Conservation (phyloP, 1,140 invertebrate genomes). For the Anastrepha obliqua region DNA sequence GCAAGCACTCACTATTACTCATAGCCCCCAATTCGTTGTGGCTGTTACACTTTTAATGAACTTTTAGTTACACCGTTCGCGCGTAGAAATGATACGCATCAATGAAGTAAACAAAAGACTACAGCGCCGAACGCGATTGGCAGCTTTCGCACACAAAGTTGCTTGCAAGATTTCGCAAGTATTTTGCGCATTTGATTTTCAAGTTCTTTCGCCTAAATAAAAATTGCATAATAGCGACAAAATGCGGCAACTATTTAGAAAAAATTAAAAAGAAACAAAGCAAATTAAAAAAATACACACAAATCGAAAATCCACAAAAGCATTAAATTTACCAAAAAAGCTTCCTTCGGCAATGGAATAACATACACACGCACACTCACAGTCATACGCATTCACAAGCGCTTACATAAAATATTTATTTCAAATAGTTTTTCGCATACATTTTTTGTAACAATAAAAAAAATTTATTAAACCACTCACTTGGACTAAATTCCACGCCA, state of each 20-base stretch:
- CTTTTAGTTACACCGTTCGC: conserved; percentile 44
- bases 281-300: too few species aligned
- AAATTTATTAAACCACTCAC: conserved; percentile 57
- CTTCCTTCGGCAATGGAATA: not conserved
- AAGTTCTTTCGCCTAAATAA: conserved; percentile 52
- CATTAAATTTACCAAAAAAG: conserved; percentile 16
- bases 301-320: not conserved
- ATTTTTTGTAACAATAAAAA: conserved; percentile 7
- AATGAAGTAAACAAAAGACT: conserved; percentile 41
- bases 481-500: conserved; percentile 61
- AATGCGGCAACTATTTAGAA: not conserved
- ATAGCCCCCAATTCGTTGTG: not conserved
- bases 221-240: conserved; percentile 25
- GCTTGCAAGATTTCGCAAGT: not conserved
- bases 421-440: not conserved
- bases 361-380: not conserved
- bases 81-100: conserved; percentile 24
- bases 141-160: conserved; percentile 7
- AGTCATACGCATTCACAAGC: not conserved
- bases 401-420: too few species aligned
- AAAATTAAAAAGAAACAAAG: not conserved
- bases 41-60: not conserved
- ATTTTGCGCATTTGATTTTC: conserved; percentile 25
- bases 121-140: conserved; percentile 20
- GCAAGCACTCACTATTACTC: not conserved